Evolutionary conservation across 2,113 vertebrate genomes (phyloP).

Genomic region (Cyprinodon tularosa): DNA sequence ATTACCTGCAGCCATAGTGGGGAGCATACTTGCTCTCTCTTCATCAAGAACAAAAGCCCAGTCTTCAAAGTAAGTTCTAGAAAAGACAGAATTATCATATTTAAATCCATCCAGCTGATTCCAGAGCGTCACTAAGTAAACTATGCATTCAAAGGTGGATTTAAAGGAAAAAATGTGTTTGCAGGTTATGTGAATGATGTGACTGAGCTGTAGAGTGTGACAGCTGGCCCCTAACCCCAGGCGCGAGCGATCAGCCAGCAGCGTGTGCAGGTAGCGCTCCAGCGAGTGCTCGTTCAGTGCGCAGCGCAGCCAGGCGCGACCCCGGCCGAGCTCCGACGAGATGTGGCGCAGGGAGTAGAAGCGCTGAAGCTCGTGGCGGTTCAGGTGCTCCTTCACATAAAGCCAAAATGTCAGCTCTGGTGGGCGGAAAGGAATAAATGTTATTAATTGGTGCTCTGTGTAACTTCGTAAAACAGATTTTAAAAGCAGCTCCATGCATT

Average conservation of each 20-base stretch:
- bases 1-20: constrained; percentile 97
- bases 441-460: neutral
- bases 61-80: constrained; percentile 96
- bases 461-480: constrained; percentile 9
- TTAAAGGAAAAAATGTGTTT: neutral
- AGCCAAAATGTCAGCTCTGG: constrained; percentile 95
- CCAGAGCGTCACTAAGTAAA: neutral
- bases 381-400: constrained; percentile 94
- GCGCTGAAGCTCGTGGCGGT: constrained; percentile 92
- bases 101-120: neutral
- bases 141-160: too few species aligned
- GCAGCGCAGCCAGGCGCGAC: constrained; percentile 96
- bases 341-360: constrained; percentile 91
- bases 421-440: too few species aligned
- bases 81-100: constrained; percentile 23
- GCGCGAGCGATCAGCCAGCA: constrained; percentile 88
- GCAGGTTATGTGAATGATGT: too few species aligned
- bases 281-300: constrained; percentile 96
- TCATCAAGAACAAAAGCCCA: constrained; percentile 97
- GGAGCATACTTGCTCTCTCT: constrained; percentile 96
- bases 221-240: constrained; percentile 81
- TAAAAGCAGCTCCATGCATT: neutral
- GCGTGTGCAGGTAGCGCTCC: constrained; percentile 91
- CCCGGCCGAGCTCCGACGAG: constrained; percentile 87
- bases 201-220: neutral